A percentile compares a stretch with the other conserved stretches of the same genome.
Evolutionary conservation across 2,797 vertebrate genomes (phyloP).

Genomic region (Todus mexicanus): DNA sequence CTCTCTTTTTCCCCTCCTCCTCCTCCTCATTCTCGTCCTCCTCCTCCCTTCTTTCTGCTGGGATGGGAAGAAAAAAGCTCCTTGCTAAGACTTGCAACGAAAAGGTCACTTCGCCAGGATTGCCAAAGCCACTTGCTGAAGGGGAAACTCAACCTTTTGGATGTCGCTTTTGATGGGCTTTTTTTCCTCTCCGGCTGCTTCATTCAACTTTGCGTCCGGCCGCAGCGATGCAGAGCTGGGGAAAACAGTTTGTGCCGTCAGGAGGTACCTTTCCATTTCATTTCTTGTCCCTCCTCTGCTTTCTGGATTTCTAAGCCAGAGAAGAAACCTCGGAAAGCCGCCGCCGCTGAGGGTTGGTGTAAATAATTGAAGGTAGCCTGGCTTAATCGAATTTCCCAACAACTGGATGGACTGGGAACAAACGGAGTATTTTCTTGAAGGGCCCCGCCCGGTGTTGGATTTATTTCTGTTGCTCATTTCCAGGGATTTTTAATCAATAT

Average conservation of each 20-base stretch:
- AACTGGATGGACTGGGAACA: not conserved
- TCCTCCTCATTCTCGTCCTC: too few relatives aligned
- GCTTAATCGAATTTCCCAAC: not conserved
- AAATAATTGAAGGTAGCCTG: not conserved
- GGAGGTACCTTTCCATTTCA: conserved; percentile 1
- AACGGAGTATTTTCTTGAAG: not conserved
- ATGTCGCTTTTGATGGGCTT: too few relatives aligned
- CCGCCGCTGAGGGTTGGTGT: not conserved
- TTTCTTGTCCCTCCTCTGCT: conserved; percentile 13
- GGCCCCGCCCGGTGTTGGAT: not conserved
- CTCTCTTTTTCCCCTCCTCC: too few relatives aligned
- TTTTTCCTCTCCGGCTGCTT: not conserved
- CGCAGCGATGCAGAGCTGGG: not conserved
- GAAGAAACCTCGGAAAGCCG: not conserved
- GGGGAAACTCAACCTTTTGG: not conserved
- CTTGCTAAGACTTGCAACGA: not conserved
- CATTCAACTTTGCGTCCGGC: not conserved
- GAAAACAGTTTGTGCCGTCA: not conserved
- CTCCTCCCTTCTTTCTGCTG: too few relatives aligned
- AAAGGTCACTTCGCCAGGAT: not conserved
- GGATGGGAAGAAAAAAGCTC: too few relatives aligned
- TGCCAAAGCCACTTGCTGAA: not conserved
- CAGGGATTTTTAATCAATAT: not conserved
- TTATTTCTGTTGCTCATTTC: not conserved
- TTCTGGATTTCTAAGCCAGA: not conserved